phyloP scores from a whole-genome alignment of 64 coral and sea anemone genomes.

The Trachythela sp. region DNA sequence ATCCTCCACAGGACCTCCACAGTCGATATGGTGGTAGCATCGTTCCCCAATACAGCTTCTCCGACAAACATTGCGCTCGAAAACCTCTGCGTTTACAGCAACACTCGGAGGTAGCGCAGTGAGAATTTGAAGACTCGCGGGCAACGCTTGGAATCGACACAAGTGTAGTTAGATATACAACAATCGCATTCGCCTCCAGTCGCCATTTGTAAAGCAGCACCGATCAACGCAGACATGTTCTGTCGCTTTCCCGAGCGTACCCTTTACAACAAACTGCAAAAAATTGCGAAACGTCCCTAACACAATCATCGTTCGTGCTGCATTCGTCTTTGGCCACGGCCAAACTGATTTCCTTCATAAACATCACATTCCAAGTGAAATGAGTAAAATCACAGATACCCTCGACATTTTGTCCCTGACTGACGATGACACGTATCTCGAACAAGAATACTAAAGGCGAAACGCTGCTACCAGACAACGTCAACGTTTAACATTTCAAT shows the following conservation, averaged over 20 bases:
- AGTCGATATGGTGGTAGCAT: neutral
- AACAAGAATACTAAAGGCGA: too few species aligned
- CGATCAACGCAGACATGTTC: neutral
- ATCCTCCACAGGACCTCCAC: too few species aligned
- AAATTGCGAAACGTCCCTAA: neutral
- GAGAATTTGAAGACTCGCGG: neutral
- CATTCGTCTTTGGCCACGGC: neutral
- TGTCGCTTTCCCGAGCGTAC: neutral
- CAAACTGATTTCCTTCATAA: neutral
- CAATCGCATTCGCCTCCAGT: neutral
- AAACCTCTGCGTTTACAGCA: neutral
- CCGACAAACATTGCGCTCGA: neutral
- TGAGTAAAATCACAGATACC: neutral
- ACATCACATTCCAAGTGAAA: neutral
- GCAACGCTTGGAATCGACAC: neutral
- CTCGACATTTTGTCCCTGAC: too few species aligned
- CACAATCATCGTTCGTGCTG: neutral
- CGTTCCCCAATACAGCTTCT: neutral
- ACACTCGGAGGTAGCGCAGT: neutral
- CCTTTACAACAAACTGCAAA: neutral
- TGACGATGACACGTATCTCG: too few species aligned
- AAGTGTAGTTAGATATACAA: neutral
- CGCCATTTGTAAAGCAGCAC: neutral
- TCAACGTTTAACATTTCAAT: too few species aligned
- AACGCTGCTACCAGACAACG: too few species aligned